Evolutionary conservation across 2,888 invertebrate species (phyloP), one percentile per base, ranked within the genome.

Genomic region (Ennomos fuscantarius): DNA sequence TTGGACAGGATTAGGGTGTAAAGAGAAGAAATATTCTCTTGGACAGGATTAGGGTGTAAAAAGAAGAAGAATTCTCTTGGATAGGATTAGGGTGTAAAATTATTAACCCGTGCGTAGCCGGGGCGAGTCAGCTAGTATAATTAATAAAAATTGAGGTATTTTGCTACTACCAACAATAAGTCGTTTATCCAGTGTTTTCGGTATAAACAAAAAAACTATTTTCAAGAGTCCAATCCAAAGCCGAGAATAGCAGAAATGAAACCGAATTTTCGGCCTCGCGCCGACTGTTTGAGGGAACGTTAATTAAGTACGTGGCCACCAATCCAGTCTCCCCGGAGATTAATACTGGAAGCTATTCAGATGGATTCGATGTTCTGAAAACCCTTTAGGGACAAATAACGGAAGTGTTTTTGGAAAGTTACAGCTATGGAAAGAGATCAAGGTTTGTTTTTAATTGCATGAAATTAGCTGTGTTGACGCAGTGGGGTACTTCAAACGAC

Each of bases 241-340:
- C 49, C 41, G 41, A 41, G 50, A 9, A 40, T 31, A 33, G 0
- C 33, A 40, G 36, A 55, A 49, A 35, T 40, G 34, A 43, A 8
- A 31, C 53, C 53, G 58, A 53, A 61, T 63, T 55, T 42, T 53
- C 45, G 54, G 48, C 43, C 39, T 39, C 39, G 35, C 48, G 35
- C 53, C 58, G 53, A 55, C 63, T 67, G 66, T 61, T 67, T 66
- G 63, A 65, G 64, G 65, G 64, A 55, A 63, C 63, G 66, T 72
- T 78, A 78, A 79, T 79, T 70, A 74, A 73, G 70, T 65, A 75
- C 72, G 73, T 70, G 78, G 67, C 71, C 68, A 65, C 72, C 63
- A 66, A 72, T 72, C 45, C 60, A 15, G 55, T 35, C 49, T 48
- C 63, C 52, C 61, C 37, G 31, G 62, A 62, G 70, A 62, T 65